phyloP scores from a whole-genome alignment of 2,113 vertebrate species.

The Semnornis frantzii region DNA sequence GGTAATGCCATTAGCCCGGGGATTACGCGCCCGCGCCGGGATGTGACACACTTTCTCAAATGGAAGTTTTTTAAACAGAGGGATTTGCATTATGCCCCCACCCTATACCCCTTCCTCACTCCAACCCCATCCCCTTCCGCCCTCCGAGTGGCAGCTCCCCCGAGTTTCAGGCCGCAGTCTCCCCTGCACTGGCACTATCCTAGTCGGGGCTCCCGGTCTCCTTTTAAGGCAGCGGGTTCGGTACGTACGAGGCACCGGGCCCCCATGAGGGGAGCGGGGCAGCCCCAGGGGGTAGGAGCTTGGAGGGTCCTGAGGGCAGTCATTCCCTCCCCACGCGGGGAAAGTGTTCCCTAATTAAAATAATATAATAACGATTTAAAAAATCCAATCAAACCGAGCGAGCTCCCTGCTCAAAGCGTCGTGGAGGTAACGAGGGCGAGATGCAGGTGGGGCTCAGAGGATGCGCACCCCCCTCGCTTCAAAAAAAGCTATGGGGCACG shows the following conservation, averaged over 20 bases:
- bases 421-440: not conserved
- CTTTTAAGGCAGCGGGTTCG: slow-evolving; percentile 1
- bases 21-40: slow-evolving; percentile 40
- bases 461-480: not conserved
- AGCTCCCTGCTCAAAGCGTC: not conserved
- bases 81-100: not conserved
- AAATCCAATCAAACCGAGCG: not conserved
- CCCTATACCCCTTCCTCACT: not conserved
- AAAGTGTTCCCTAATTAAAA: not conserved
- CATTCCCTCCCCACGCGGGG: not conserved
- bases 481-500: not conserved
- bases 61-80: slow-evolving; percentile 59
- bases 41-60: slow-evolving; percentile 56
- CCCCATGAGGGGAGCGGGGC: not conserved
- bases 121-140: not conserved
- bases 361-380: not conserved
- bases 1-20: slow-evolving; percentile 39
- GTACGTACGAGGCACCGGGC: not conserved
- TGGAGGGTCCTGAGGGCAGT: not conserved
- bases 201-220: not conserved
- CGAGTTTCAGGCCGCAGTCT: not conserved
- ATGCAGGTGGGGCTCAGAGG: not conserved
- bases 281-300: not conserved
- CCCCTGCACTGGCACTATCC: not conserved
- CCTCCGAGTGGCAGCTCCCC: not conserved